Percentiles rank a stretch among this genome's conserved stretches.
Conservation (phyloP, 64 coral and sea anemone genomes). For the Hydrozoanthus tunicans region DNA sequence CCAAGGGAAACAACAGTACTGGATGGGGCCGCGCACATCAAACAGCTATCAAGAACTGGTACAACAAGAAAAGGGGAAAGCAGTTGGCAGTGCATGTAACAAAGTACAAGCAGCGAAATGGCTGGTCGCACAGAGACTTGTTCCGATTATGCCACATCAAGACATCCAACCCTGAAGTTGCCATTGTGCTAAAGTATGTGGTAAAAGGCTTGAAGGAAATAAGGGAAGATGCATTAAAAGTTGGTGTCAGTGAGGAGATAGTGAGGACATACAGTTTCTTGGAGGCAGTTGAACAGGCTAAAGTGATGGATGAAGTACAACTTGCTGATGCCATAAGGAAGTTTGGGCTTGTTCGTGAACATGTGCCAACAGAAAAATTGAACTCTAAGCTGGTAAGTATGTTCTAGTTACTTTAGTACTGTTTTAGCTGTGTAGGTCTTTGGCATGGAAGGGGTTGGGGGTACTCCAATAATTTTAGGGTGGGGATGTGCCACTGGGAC, state of each 20-base stretch:
- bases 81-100: constrained; percentile 75
- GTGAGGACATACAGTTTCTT: constrained; percentile 52
- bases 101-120: constrained; percentile 91
- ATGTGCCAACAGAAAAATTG: constrained; percentile 80
- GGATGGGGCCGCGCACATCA: constrained; percentile 86
- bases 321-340: constrained; percentile 57
- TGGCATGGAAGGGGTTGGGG: no score
- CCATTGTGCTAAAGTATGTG: constrained; percentile 80
- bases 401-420: neutral
- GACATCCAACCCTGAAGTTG: constrained; percentile 42
- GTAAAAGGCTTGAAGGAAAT: constrained; percentile 72
- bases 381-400: constrained; percentile 59
- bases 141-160: constrained; percentile 84
- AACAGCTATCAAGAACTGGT: constrained; percentile 90
- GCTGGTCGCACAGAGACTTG: constrained; percentile 82
- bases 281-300: constrained; percentile 65
- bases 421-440: no score
- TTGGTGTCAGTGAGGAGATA: constrained; percentile 75
- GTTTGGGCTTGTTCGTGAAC: constrained; percentile 75
- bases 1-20: constrained; percentile 38
- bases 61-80: constrained; percentile 65
- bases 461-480: no score
- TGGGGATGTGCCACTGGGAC: no score
- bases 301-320: constrained; percentile 68
- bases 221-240: constrained; percentile 19